Conservation (phyloP, 2,113 vertebrate species). For the Himantopus leucocephalus region DNA sequence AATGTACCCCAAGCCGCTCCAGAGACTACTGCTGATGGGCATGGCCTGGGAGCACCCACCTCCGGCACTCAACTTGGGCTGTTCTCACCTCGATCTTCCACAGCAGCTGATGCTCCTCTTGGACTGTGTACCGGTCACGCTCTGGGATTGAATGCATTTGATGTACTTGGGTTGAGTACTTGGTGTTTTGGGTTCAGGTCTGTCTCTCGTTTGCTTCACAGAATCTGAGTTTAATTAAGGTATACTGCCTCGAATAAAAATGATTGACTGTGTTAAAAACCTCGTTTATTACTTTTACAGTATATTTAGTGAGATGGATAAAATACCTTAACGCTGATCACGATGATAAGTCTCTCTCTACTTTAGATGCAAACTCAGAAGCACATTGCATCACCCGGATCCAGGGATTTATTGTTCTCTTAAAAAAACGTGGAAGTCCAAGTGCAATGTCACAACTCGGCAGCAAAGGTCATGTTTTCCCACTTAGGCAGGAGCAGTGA, state of each 20-base stretch:
- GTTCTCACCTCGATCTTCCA: background rate
- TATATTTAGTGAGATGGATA: background rate
- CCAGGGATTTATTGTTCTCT: background rate
- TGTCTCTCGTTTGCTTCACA: background rate
- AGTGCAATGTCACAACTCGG: background rate
- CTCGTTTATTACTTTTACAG: background rate
- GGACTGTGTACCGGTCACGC: background rate
- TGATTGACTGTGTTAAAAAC: background rate
- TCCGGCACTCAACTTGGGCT: accelerated
- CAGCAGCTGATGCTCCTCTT: background rate
- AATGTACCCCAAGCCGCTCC: background rate
- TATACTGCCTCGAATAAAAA: background rate
- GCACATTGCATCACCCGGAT: background rate
- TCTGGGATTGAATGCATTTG: background rate
- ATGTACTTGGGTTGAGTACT: background rate
- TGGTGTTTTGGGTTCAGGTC: background rate
- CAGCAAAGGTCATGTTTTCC: background rate
- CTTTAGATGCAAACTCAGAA: background rate
- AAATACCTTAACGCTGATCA: background rate
- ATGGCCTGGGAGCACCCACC: accelerated
- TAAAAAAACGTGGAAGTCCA: background rate
- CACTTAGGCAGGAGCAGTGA: background rate
- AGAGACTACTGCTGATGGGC: background rate
- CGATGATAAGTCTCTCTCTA: background rate
- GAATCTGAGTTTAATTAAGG: background rate